Evolutionary conservation across 2,797 vertebrate species (phyloP), one percentile per base, ranked within the genome.

Genomic region (Phoxinus dragarum): DNA sequence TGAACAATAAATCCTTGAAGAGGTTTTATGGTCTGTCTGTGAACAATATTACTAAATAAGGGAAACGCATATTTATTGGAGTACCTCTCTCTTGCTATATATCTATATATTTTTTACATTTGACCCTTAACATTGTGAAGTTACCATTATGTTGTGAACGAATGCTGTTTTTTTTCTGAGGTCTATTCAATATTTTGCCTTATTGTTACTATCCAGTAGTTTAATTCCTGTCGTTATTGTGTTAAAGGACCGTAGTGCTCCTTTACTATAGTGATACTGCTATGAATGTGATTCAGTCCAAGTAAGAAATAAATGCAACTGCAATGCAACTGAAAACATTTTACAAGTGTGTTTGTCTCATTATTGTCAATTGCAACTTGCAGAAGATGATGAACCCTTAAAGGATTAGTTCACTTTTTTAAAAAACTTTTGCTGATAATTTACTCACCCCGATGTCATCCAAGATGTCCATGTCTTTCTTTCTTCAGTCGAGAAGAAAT

Each of bases 281-380:
- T 93, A 91, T 95, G 95, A 95, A 95, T 96, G 96, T 94, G 93
- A 94, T 87, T 87, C 92, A 93, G 92, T 93, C 87, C 93, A 91
- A 90, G 92, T 89, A 90, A 92, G 89, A 96, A 97, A 95, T 95
- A 96, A 95, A 97, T 95, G 96, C 96, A 97, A 96, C 89, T 90
- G 89, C 96, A 97, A 97, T 97, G 96, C 96, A 97, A 96, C 89
- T 89, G 91, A 90, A 94, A 90, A 83, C 42, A 21, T 44, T 17
- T 16, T 44, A n/a, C 34, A 61, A 73, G 44, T 64, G 54, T 74
- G 40, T 84, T 23, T 82, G 40, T 78, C 3, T 84, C 38, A 6
- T 69, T 78, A 34, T 77, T 77, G 56, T 72, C 17, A 21, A 56
- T 56, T 5, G 31, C 0, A 1, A 8, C 27, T 8, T 14, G 34